Evolutionary conservation across 2,113 vertebrate genomes (phyloP).

Genomic region (Oceanites oceanicus): DNA sequence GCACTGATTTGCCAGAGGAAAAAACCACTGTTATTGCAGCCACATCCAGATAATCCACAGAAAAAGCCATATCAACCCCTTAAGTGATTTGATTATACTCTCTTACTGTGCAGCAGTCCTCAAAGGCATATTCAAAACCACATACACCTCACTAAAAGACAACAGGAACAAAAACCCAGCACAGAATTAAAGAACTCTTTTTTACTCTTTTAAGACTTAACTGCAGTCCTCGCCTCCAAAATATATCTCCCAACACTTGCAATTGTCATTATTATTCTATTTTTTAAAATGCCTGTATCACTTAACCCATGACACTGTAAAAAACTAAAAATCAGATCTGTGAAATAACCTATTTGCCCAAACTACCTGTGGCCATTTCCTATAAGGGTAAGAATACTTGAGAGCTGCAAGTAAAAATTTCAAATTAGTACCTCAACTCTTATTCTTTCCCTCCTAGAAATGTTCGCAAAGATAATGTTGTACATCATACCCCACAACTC

Average conservation of each 20-base stretch:
- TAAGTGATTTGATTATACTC: constrained; percentile 60
- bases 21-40: constrained; percentile 43
- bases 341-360: not conserved
- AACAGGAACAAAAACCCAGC: constrained; percentile 15
- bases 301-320: not conserved
- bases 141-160: constrained; percentile 42
- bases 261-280: not conserved
- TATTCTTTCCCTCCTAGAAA: not conserved
- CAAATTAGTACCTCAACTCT: not conserved
- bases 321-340: not conserved
- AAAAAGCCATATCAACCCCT: constrained; percentile 56
- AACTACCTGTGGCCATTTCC: not conserved
- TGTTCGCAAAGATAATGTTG: not conserved
- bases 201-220: not conserved
- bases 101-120: constrained; percentile 10
- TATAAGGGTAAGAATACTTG: not conserved
- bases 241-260: not conserved
- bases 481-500: not conserved
- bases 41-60: constrained; percentile 60
- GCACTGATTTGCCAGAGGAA: constrained; percentile 55
- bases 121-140: constrained; percentile 43
- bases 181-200: not conserved
- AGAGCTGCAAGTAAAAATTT: not conserved
- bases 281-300: not conserved
- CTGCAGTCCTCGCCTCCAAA: not conserved